Conservation (phyloP, 2,113 vertebrate genomes). For the Tympanuchus pallidicinctus region DNA sequence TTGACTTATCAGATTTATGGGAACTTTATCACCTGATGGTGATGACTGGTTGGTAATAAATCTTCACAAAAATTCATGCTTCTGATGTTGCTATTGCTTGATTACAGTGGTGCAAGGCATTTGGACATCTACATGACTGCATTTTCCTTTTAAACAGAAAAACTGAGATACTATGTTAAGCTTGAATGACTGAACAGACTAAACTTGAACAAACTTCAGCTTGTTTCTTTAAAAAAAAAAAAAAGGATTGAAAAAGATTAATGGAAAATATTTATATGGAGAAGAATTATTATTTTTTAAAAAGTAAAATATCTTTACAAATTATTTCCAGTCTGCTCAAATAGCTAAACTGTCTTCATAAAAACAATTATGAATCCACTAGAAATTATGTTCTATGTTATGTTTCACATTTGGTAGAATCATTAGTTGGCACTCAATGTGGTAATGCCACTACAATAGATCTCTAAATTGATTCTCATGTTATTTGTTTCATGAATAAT, state of each 20-base stretch:
- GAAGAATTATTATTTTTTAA: fast-evolving
- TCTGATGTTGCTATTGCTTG: neutral
- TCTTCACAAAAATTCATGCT: neutral
- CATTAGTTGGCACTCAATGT: neutral
- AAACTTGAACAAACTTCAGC: neutral
- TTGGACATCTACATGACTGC: neutral
- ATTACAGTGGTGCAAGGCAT: neutral
- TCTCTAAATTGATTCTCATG: neutral
- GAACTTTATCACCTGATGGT: neutral
- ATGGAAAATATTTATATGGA: neutral
- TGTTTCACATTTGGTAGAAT: neutral
- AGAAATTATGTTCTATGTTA: neutral
- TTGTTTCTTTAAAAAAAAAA: neutral
- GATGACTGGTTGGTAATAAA: neutral
- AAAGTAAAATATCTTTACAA: neutral
- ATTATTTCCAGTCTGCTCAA: neutral
- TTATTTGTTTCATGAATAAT: neutral
- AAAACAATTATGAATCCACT: neutral
- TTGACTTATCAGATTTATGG: neutral
- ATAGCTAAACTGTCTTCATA: neutral
- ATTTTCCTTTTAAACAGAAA: neutral
- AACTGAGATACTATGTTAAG: neutral
- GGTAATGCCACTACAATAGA: neutral
- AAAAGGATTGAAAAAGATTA: neutral
- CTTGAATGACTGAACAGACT: neutral